A percentile compares a stretch with the other conserved stretches of the same genome.
Conservation (phyloP, 1,140 invertebrate genomes). For the Heliothis subflexa region DNA sequence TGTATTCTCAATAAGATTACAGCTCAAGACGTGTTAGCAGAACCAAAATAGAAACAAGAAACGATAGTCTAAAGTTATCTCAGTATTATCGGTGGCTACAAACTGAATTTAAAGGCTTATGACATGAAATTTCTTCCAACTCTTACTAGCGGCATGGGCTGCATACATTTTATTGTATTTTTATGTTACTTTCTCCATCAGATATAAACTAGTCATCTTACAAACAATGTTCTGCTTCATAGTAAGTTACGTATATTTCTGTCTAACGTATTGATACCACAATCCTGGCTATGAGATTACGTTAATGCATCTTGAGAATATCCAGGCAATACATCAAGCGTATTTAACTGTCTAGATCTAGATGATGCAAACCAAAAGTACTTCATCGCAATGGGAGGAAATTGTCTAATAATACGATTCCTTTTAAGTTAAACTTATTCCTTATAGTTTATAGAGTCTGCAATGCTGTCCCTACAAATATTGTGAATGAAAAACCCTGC, state of each 20-base stretch:
- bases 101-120: too few relatives aligned
- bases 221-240: background rate
- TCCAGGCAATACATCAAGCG: conserved; percentile 47
- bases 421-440: conserved; percentile 9
- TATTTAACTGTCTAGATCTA: conserved; percentile 33
- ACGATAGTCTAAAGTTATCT: too few relatives aligned
- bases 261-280: conserved; percentile 7
- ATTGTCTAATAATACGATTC: background rate
- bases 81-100: too few relatives aligned
- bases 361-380: conserved; percentile 34
- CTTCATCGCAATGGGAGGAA: background rate
- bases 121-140: too few relatives aligned
- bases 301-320: conserved; percentile 55
- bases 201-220: background rate
- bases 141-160: too few relatives aligned
- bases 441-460: background rate
- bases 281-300: conserved; percentile 18
- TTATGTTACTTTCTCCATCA: background rate
- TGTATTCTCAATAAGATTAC: conserved; percentile 31
- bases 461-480: background rate
- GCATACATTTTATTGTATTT: too few relatives aligned
- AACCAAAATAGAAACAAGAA: background rate
- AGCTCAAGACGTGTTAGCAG: conserved; percentile 5
- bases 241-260: background rate
- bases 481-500: background rate